Conservation (phyloP, 2,797 vertebrate species). For the Coilia nasus region DNA sequence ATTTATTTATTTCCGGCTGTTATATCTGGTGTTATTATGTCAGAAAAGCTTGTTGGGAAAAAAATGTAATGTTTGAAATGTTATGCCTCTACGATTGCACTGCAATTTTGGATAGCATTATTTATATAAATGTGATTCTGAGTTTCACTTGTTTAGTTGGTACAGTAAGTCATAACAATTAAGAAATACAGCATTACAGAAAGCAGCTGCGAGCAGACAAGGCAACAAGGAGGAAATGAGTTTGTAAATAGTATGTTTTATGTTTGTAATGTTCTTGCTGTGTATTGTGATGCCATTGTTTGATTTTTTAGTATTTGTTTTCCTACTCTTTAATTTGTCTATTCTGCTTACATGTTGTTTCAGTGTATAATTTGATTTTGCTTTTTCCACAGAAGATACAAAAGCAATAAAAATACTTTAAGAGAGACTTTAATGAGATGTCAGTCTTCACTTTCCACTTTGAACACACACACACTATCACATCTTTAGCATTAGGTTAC, state of each 20-base stretch:
- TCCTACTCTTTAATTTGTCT: not conserved
- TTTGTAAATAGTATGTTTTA: too few relatives aligned
- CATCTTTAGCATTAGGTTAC: not conserved
- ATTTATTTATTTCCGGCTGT: too few relatives aligned
- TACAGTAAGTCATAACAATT: not conserved
- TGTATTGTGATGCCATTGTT: too few relatives aligned
- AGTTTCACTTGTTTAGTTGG: not conserved
- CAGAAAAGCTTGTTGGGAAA: too few relatives aligned
- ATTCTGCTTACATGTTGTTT: not conserved
- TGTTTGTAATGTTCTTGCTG: too few relatives aligned
- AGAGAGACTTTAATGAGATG: slow-evolving; percentile 4
- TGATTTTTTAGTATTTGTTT: not conserved
- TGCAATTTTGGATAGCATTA: too few relatives aligned
- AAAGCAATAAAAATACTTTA: slow-evolving; percentile 8
- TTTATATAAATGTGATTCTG: not conserved
- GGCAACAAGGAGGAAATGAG: too few relatives aligned
- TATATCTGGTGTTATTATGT: too few relatives aligned
- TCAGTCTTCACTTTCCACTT: not conserved
- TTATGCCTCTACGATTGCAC: too few relatives aligned
- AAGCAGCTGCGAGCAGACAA: too few relatives aligned
- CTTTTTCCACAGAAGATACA: not conserved
- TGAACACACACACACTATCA: not conserved
- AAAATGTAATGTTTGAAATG: too few relatives aligned
- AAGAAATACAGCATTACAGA: too few relatives aligned
- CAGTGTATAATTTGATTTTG: not conserved